Evolutionary conservation across 2,888 invertebrate species (phyloP), one percentile per base, ranked within the genome.

Genomic region (Cabera pusaria): DNA sequence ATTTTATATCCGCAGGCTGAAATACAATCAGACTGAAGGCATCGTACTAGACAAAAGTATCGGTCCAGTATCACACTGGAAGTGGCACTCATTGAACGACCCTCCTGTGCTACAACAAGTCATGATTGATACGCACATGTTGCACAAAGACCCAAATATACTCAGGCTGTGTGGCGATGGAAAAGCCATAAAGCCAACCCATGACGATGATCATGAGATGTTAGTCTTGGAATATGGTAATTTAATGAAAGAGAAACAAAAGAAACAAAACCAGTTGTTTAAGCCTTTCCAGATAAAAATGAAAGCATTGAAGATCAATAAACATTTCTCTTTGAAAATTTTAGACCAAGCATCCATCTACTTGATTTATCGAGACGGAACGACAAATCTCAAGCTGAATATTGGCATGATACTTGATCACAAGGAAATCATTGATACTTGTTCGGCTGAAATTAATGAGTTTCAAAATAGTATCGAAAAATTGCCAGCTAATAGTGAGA

Each of bases 361-460:
- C 17, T 36, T 82, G 4, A 5, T 57, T 1, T 81, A 69, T 44
- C 58, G 68, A 36, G 62, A 65, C 12, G 65, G 64, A 4, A 14
- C 14, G 14, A 14, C 0, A 41, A 1, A 48, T 0, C 55, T 39
- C 9, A 79, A 72, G 32, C 24, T 78, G 5, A 67, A 78, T 44
- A 44, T 61, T 60, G 90, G 74, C 50, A 81, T 74, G 88, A 58
- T 31, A 52, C 69, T 77, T 60, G 73, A 62, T 52, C 86, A 54
- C 66, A 74, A 65, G 64, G 87, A 66, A 66, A 85, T 64, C 60
- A 69, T 61, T 55, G 84, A 65, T 63, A 82, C 56, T 0, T 56
- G 64, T 1, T 3, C 43, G 0, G 40, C 50, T 1, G 73, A 74
- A 1, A 36, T 65, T 0, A 12, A 23, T 0, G 53, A 65, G 0